Evolutionary conservation across 2,113 vertebrate species (phyloP).

Genomic region (human): DNA sequence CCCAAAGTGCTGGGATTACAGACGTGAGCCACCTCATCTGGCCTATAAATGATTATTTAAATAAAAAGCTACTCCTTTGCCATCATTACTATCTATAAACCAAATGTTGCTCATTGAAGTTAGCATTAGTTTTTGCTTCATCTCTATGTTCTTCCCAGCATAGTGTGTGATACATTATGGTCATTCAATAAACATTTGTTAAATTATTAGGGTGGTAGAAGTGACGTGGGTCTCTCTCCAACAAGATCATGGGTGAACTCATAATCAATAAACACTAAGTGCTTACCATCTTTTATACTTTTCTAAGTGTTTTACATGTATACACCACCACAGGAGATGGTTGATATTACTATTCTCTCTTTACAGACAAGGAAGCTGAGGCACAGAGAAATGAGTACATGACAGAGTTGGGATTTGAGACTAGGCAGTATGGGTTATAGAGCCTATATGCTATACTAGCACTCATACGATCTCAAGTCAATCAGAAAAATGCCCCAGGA

Average conservation of each 20-base stretch:
- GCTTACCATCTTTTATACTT: neutral
- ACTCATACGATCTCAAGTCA: neutral
- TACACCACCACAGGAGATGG: neutral
- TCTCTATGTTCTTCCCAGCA: neutral
- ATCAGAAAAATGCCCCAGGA: neutral
- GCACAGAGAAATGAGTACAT: neutral
- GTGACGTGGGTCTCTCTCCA: neutral
- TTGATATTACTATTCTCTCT: neutral
- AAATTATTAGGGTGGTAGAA: slow-evolving; percentile 2
- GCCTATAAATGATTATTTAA: neutral
- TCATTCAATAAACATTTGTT: slow-evolving; percentile 1
- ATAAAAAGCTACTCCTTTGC: neutral
- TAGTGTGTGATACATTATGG: neutral
- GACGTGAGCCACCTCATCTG: too few relatives aligned
- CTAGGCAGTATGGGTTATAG: neutral
- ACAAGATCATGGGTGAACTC: neutral
- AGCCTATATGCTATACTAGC: neutral
- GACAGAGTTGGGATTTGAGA: neutral
- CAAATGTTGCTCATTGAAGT: neutral
- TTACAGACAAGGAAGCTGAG: neutral
- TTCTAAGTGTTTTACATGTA: neutral
- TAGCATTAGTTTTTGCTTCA: neutral
- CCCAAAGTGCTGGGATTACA: too few relatives aligned
- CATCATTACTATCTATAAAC: neutral
- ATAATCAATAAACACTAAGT: slow-evolving; percentile 10